Conservation (phyloP, 2,888 invertebrate genomes). For the Ypsolopha scabrella region DNA sequence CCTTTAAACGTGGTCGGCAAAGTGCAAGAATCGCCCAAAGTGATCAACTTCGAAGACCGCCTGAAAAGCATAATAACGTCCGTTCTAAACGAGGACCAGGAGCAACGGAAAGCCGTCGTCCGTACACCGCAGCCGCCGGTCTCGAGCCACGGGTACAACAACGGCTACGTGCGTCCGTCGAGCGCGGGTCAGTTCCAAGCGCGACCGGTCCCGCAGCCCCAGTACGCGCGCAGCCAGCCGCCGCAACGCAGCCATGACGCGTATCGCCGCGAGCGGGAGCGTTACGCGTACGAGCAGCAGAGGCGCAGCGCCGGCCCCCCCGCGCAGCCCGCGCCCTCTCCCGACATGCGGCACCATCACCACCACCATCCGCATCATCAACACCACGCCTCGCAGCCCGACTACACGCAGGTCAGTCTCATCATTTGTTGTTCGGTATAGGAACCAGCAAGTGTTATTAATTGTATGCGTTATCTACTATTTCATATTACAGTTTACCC, state of each 20-base stretch:
- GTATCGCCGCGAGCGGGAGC: conserved; percentile 5
- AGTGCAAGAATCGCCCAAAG: conserved; percentile 84
- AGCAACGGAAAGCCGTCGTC: conserved; percentile 15
- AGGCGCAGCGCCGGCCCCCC: conserved; percentile 23
- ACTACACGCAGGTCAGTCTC: conserved; percentile 53
- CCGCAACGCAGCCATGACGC: background rate
- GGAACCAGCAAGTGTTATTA: too few species aligned
- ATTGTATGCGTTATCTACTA: too few species aligned
- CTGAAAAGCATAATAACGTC: conserved; percentile 89
- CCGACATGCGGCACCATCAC: conserved; percentile 18
- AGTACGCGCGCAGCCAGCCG: background rate
- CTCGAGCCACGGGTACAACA: conserved; percentile 25
- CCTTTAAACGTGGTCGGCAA: conserved; percentile 57
- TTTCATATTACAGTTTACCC: too few species aligned
- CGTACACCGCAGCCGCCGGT: conserved; percentile 8
- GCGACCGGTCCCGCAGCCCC: conserved; percentile 8
- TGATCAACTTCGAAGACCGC: conserved; percentile 90
- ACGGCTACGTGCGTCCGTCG: conserved; percentile 28
- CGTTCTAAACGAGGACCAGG: conserved; percentile 87
- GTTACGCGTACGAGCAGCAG: conserved; percentile 11
- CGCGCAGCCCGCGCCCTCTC: conserved; percentile 11
- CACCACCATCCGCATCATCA: conserved; percentile 21
- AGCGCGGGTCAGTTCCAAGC: conserved; percentile 6
- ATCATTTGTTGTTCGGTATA: background rate
- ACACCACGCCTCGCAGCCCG: conserved; percentile 31